Base-by-base conservation (phyloP, 2,888 invertebrate genomes). In the Aporophyla nigra region DNA sequence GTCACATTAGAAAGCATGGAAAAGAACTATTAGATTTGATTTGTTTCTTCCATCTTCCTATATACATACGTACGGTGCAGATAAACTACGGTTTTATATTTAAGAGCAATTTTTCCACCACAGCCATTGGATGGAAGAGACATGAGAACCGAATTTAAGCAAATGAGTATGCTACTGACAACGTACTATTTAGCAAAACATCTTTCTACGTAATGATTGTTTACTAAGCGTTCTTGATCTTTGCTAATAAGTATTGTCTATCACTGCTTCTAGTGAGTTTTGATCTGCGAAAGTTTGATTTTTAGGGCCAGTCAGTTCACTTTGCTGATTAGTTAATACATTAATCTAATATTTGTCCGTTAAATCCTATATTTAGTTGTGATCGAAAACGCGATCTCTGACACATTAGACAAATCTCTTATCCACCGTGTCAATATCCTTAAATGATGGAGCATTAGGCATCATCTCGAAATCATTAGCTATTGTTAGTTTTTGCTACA, bases 401-500 rank as follows among this genome's bases (percentile, higher is more conserved):
- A 33, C 72, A 19, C 27, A 46, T 56, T 46, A 69, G 27, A 43
- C 14, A 56, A 40, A 43, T 56, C 49, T 21, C 21, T 40, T 33
- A 33, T 12, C 21, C 59, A 59, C 19, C 14, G 71, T 53, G 51
- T 78, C 78, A 78, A 78, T 59, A 78, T 78, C 71, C 72, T 72
- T 59, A 51, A 65, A 74, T 71, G 21, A 56, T 54, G 63, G 33
- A 70, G 27, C 73, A 83, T 61, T 69, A 76, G 19, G 12, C 58
- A 53, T 49, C 49, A 63, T 77, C 40, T 54, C 12, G 40, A 76
- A 76, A 82, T 76, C 63, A 74, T 80, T 74, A 76, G 65, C 79
- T 67, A 82, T 86, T 85, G 86, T 86, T 68, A 76, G 56, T 85
- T 86, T 86, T 86, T 86, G 73, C 49, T 62, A 7, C 72, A 59